Conservation (phyloP, 30 jellyfish, hydroid and myxozoan genomes). For the Sanderia malayensis region DNA sequence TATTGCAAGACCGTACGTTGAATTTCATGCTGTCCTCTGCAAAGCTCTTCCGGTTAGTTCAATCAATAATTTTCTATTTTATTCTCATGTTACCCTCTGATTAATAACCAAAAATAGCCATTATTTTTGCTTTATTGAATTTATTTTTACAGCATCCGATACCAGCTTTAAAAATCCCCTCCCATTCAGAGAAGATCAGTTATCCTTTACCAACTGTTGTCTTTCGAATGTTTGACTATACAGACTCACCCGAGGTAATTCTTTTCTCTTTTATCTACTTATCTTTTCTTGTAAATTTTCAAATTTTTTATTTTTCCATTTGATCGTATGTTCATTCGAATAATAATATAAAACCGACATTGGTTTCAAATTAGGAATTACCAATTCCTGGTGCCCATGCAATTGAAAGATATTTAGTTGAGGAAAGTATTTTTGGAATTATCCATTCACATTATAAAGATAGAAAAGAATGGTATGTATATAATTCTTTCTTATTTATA, state of each 20-base stretch:
- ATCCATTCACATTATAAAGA: constrained; percentile 94
- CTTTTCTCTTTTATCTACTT: no score
- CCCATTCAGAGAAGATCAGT: constrained; percentile 59
- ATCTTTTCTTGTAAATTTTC: no score
- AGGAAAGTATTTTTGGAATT: constrained; percentile 84
- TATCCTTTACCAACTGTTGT: constrained; percentile 97
- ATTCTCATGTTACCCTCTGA: no score
- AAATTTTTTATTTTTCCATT: no score
- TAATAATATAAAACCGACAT: no score
- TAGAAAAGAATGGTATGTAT: constrained; percentile 97
- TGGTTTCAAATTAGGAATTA: no score
- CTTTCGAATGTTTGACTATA: constrained; percentile 91
- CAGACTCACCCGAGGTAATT: constrained; percentile 98
- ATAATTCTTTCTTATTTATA: no score
- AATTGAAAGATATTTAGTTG: constrained; percentile 88
- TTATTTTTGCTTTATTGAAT: no score
- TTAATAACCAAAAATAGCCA: no score
- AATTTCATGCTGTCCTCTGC: constrained; percentile 78
- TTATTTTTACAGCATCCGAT: constrained; percentile 76
- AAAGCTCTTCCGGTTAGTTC: constrained; percentile 96
- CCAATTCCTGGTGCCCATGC: constrained; percentile 99
- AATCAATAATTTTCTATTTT: no score
- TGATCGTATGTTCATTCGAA: no score
- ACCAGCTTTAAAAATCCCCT: constrained; percentile 75
- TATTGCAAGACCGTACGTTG: constrained; percentile 92